A percentile compares a stretch with the other conserved stretches of the same genome.
These are phyloP conservation scores for Virgularia gustaviana DNA, from an alignment of 92 coral and sea anemone species.

Conservation along the genomic window DNA sequence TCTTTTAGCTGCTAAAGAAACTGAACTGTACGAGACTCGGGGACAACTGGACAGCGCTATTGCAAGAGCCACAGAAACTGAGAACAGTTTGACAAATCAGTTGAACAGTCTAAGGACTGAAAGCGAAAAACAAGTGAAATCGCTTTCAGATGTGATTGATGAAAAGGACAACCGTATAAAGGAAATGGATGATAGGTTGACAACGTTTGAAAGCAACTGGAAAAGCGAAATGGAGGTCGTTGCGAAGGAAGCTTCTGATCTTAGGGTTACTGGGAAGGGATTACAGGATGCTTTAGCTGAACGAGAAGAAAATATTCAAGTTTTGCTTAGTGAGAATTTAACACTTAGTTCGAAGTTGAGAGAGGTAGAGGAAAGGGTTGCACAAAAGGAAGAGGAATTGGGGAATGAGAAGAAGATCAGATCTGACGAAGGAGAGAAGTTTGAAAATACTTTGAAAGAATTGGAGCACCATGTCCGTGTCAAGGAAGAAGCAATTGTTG, in stretches of 20 bases:
- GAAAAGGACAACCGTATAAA: constrained; percentile 4
- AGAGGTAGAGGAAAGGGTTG: neutral
- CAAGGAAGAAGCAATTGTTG: constrained; percentile 27
- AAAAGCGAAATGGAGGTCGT: neutral
- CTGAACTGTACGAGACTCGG: neutral
- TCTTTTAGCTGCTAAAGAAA: neutral
- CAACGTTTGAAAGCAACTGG: neutral
- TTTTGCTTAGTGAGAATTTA: neutral
- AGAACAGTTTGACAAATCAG: neutral
- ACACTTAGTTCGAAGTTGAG: neutral
- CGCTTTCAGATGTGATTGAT: neutral
- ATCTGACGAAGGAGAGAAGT: constrained; percentile 1
- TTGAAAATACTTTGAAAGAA: constrained; percentile 26
- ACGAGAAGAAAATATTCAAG: neutral
- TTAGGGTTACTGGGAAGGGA: constrained; percentile 6
- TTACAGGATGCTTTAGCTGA: neutral
- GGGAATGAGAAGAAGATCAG: constrained; percentile 26
- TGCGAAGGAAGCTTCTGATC: neutral
- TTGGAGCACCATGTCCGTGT: neutral
- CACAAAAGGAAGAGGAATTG: neutral
- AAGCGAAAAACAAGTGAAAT: constrained; percentile 8
- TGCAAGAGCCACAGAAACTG: neutral
- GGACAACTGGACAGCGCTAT: neutral
- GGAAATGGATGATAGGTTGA: constrained; percentile 3
- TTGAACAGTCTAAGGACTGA: neutral